Percentiles rank a stretch among this genome's conserved stretches.
Conservation (phyloP, 35 echinoderm and acorn worm genomes). For the Holothuria glaberrima region DNA sequence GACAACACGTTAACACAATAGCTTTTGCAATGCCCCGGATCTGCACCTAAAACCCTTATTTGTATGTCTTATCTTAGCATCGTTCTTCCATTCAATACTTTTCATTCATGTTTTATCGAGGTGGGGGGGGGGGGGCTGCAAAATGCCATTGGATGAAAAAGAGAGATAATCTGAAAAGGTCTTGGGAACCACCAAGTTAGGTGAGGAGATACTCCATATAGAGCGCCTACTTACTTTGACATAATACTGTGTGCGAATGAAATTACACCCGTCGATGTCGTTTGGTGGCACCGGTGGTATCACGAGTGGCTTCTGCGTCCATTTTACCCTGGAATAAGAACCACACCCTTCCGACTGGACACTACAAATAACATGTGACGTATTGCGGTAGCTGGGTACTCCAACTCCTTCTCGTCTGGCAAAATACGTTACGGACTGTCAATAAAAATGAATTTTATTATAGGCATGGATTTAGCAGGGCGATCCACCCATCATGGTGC, state of each 20-base stretch:
- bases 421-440: conserved; percentile 83
- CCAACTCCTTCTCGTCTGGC: conserved; percentile 90
- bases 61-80: not conserved
- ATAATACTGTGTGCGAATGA: conserved; percentile 94
- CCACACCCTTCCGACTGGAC: conserved; percentile 83
- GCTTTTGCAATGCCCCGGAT: not conserved
- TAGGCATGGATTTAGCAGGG: too few species aligned
- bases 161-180: too few species aligned
- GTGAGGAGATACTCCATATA: too few species aligned
- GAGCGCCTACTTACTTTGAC: conserved; percentile 75
- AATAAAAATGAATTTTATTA: not conserved
- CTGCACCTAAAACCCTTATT: not conserved
- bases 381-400: conserved; percentile 72
- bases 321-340: conserved; percentile 60
- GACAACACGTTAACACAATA: not conserved
- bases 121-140: too few species aligned
- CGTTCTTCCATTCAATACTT: too few species aligned
- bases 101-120: too few species aligned
- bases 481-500: too few species aligned
- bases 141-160: too few species aligned
- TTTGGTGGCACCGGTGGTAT: conserved; percentile 86
- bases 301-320: conserved; percentile 81
- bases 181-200: too few species aligned
- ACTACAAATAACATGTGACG: conserved; percentile 87
- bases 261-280: conserved; percentile 81